A percentile compares a stretch with the other conserved stretches of the same genome.
phyloP scores from a whole-genome alignment of 2,113 vertebrate genomes.

The Microcebus tavaratra region DNA sequence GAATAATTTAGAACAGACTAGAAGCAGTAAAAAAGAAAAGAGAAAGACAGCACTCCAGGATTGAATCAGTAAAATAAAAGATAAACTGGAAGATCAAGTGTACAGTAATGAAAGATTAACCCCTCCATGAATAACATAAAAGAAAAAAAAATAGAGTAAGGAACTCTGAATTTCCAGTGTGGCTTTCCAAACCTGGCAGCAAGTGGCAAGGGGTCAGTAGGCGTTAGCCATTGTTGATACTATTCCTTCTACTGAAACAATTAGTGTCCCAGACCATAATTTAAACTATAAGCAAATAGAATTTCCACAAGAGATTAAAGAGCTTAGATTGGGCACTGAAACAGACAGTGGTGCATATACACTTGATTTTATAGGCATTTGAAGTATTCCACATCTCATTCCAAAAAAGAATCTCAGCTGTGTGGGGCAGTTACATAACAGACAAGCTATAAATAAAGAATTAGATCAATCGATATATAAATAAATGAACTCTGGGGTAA shows the following conservation, averaged over 20 bases:
- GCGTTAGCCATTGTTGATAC: not conserved
- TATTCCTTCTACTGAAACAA: not conserved
- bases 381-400: constrained; percentile 56
- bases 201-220: not conserved
- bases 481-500: constrained; percentile 49
- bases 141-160: not conserved
- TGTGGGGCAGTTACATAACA: constrained; percentile 64
- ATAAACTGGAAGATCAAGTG: not conserved
- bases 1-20: not conserved
- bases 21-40: not conserved
- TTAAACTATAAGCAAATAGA: not conserved
- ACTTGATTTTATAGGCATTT: constrained; percentile 58
- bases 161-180: not conserved
- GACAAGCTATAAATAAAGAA: constrained; percentile 61
- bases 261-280: not conserved
- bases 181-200: not conserved
- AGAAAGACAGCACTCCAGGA: not conserved
- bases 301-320: constrained; percentile 19
- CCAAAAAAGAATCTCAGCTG: constrained; percentile 53
- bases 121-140: not conserved
- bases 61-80: not conserved
- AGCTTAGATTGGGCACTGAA: not conserved
- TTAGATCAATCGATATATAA: constrained; percentile 66
- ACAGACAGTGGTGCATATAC: not conserved
- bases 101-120: not conserved